Conservation (phyloP, 2,888 invertebrate genomes). For the Drosophila monieri region DNA sequence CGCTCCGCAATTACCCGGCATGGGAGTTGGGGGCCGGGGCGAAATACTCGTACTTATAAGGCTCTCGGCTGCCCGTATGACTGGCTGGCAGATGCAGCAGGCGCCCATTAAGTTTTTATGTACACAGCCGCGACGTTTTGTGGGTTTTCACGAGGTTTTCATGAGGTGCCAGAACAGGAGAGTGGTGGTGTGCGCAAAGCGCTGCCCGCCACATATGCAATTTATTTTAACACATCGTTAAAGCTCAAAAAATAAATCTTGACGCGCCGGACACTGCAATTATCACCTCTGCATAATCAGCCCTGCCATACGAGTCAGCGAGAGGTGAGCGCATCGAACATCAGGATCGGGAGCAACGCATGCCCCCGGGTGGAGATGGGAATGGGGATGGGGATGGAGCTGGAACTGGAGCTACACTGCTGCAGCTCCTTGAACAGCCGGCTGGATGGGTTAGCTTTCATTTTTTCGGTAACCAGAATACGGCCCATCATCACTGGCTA, state of each 20-base stretch:
- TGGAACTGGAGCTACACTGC: slow-evolving; percentile 3
- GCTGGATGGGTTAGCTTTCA: slow-evolving; percentile 65
- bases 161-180: slow-evolving; percentile 1
- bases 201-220: slow-evolving; percentile 68
- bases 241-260: slow-evolving; percentile 80
- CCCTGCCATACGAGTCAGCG: slow-evolving; percentile 30
- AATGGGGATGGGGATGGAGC: slow-evolving; percentile 24
- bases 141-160: slow-evolving; percentile 56
- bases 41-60: slow-evolving; percentile 1
- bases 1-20: slow-evolving; percentile 54
- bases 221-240: slow-evolving; percentile 83
- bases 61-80: not conserved
- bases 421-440: slow-evolving; percentile 60
- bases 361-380: slow-evolving; percentile 60
- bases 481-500: slow-evolving; percentile 2
- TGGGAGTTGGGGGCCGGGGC: not conserved
- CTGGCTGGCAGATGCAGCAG: slow-evolving; percentile 33
- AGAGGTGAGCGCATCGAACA: slow-evolving; percentile 64
- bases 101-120: slow-evolving; percentile 68
- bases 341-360: slow-evolving; percentile 77
- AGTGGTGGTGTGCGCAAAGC: slow-evolving; percentile 12
- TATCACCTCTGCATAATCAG: slow-evolving; percentile 82
- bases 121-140: slow-evolving; percentile 76
- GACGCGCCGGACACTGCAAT: slow-evolving; percentile 81
- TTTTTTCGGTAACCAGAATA: slow-evolving; percentile 52